Evolutionary conservation across 2,797 vertebrate genomes (phyloP).

Genomic region (Tiaroga cobitis): DNA sequence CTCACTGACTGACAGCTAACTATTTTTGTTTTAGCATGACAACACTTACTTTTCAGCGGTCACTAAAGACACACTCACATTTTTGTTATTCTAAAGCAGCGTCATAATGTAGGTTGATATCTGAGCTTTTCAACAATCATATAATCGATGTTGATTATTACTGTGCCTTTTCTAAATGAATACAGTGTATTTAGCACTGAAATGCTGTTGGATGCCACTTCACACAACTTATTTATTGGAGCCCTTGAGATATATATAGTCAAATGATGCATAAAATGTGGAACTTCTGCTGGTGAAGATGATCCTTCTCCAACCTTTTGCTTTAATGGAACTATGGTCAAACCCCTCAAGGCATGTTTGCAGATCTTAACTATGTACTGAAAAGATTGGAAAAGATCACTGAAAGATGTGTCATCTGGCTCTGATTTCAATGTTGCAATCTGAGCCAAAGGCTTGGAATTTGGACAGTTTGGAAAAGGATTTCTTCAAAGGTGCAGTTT

Average conservation of each 20-base stretch:
- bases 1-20: not conserved
- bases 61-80: conserved; percentile 54
- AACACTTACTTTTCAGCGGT: not conserved
- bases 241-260: conserved; percentile 36
- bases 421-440: conserved; percentile 53
- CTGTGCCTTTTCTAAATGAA: conserved; percentile 25
- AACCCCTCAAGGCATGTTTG: conserved; percentile 39
- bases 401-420: conserved; percentile 52
- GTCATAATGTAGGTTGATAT: not conserved
- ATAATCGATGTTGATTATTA: conserved; percentile 20
- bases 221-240: conserved; percentile 16
- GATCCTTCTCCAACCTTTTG: conserved; percentile 2
- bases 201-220: conserved; percentile 13
- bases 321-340: conserved; percentile 32
- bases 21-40: not conserved
- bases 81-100: conserved; percentile 14
- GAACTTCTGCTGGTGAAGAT: conserved; percentile 31
- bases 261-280: conserved; percentile 47
- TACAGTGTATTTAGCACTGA: conserved; percentile 6
- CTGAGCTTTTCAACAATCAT: not conserved
- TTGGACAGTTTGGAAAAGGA: conserved; percentile 40
- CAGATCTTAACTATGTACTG: conserved; percentile 47
- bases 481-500: conserved; percentile 46
- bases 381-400: conserved; percentile 44
- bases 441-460: conserved; percentile 46